Evolutionary conservation across 2,797 vertebrate species (phyloP), one percentile per base, ranked within the genome.

Genomic region (Semotilus atromaculatus): DNA sequence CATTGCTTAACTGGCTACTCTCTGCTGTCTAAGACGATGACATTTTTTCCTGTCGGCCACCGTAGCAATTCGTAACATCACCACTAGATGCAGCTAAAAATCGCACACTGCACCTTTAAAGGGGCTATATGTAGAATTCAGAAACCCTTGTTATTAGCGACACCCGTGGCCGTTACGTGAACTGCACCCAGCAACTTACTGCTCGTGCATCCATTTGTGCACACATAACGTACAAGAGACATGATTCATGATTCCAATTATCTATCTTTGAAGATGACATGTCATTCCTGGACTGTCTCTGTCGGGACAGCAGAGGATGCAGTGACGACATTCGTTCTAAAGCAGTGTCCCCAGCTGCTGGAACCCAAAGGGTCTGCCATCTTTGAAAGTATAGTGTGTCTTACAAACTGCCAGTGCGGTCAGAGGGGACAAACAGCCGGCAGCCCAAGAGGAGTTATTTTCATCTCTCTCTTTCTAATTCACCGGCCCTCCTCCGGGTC

Each of bases 321-420:
- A 5, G 83, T 88, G 91, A 90, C 66, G 16, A 71, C 88, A 85
- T 13, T 43, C 8, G 53, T 62, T 71, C 53, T 48, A 90, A 86
- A 91, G 86, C 53, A 89, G 88, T 76, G 10, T 81, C 86, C 76
- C 71, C 71, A 76, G 81, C 92, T 93, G 91, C 92, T 92, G 90
- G 78, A 90, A 87, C 74, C 88, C 88, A 75, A 87, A 86, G 90
- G 89, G 84, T 91, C 91, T 83, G 91, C 90, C 91, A 87, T 94
- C 91, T 92, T 93, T 93, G 91, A 90, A 88, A 89, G 92, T 90
- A 88, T 91, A 85, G 88, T 88, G 89, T 90, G 71, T 92, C 90
- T 91, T 87, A 29, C 89, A 77, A 73, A 86, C 90, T 90, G 89
- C 88, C 92, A 90, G 89, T 86, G 87, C 34, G 62, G 86, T 90